Percentiles rank a stretch among this genome's conserved stretches.
These are phyloP conservation scores for Eonycteris spelaea DNA, from an alignment of 2,113 vertebrate species.

Conservation along the genomic window DNA sequence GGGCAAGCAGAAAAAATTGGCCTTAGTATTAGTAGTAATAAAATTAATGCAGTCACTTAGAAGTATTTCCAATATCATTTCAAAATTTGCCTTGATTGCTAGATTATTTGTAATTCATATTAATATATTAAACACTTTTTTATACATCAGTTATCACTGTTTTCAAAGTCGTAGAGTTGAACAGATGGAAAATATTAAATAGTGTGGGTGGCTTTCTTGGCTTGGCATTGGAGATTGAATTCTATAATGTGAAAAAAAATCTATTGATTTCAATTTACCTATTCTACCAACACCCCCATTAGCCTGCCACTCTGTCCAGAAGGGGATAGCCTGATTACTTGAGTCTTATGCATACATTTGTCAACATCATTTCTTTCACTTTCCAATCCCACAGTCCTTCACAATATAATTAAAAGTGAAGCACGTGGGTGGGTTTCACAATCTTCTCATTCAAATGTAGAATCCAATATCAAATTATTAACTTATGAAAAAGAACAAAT, in stretches of 20 bases:
- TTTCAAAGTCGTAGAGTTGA: conserved; percentile 53
- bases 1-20: background rate
- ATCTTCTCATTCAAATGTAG: conserved; percentile 37
- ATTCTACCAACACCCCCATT: conserved; percentile 33
- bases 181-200: conserved; percentile 65
- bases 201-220: conserved; percentile 67
- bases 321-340: conserved; percentile 37
- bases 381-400: conserved; percentile 44
- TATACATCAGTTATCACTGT: conserved; percentile 47
- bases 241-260: conserved; percentile 61
- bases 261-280: conserved; percentile 63
- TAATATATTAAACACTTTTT: conserved; percentile 47
- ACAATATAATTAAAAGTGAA: conserved; percentile 57
- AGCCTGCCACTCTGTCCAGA: background rate
- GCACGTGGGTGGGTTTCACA: conserved; percentile 56
- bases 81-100: conserved; percentile 6
- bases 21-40: background rate
- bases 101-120: conserved; percentile 58
- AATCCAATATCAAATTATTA: conserved; percentile 73
- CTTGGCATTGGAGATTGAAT: conserved; percentile 53
- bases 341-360: background rate
- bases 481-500: conserved; percentile 72
- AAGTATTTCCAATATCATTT: conserved; percentile 3
- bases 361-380: conserved; percentile 34
- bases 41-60: background rate